phyloP scores from a whole-genome alignment of 2,797 vertebrate genomes.

The Jordanella pulchra region DNA sequence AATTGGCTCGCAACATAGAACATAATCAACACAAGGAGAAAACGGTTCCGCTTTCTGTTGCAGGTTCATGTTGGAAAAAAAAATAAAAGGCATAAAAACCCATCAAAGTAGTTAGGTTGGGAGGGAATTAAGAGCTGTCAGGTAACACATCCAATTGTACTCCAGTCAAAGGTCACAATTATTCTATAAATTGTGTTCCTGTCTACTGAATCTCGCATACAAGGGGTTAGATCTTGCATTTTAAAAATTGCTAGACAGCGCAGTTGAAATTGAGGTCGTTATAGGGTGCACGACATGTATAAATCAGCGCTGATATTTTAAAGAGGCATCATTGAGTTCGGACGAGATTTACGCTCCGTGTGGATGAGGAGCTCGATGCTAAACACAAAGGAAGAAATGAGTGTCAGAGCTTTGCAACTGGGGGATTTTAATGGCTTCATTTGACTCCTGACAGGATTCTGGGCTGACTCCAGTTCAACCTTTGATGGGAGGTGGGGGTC shows the following conservation, averaged over 20 bases:
- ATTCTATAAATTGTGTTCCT: not conserved
- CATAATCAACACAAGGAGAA: conserved; percentile 56
- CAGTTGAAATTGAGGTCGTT: not conserved
- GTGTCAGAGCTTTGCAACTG: conserved; percentile 38
- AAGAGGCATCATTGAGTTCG: conserved; percentile 9
- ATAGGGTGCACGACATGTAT: not conserved
- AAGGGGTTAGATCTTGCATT: not conserved
- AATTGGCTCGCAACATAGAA: conserved; percentile 57
- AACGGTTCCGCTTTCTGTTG: conserved; percentile 29
- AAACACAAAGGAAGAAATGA: conserved; percentile 43
- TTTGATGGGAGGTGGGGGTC: conserved; percentile 62
- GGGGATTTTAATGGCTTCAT: conserved; percentile 72
- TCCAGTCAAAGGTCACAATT: not conserved
- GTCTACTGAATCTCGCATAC: not conserved
- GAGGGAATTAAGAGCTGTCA: conserved; percentile 15
- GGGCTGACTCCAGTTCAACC: conserved; percentile 62
- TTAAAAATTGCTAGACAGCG: not conserved
- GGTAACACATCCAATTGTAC: not conserved
- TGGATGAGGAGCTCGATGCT: conserved; percentile 11
- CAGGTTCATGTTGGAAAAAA: conserved; percentile 15
- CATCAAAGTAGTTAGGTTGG: not conserved
- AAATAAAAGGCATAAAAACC: conserved; percentile 17
- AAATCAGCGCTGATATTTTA: conserved; percentile 20
- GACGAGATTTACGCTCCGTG: conserved; percentile 13
- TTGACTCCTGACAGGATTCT: conserved; percentile 71